Conservation (phyloP, 2,113 vertebrate species). For the Ranitomeya imitator region DNA sequence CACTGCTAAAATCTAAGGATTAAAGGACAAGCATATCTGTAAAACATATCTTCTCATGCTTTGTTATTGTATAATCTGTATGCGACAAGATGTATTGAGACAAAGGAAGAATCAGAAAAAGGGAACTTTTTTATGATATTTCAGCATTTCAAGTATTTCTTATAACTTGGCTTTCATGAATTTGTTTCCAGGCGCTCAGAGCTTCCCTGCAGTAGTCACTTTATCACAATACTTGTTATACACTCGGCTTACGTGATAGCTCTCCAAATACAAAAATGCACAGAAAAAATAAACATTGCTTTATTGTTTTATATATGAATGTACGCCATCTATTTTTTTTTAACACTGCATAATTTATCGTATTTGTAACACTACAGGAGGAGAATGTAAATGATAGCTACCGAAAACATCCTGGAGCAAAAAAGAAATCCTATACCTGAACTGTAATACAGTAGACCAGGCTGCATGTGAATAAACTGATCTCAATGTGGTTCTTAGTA, state of each 20-base stretch:
- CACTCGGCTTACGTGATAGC: not conserved
- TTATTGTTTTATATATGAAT: not conserved
- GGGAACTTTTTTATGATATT: not conserved
- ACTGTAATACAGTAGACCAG: conserved; percentile 66
- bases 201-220: not conserved
- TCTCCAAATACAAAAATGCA: not conserved
- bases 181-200: not conserved
- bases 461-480: conserved; percentile 67
- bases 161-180: not conserved
- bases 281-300: not conserved
- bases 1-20: not conserved
- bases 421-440: conserved; percentile 64
- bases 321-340: not conserved
- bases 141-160: not conserved
- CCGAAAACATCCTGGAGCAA: conserved; percentile 65
- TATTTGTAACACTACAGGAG: not conserved
- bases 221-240: not conserved
- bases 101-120: not conserved
- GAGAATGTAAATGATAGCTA: not conserved
- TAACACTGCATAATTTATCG: not conserved
- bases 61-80: not conserved
- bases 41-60: not conserved
- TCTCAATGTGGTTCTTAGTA: not conserved
- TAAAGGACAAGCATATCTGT: not conserved
- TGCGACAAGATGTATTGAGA: not conserved